Base-by-base conservation (phyloP, 2,888 invertebrate species). In the Altica lythri region DNA sequence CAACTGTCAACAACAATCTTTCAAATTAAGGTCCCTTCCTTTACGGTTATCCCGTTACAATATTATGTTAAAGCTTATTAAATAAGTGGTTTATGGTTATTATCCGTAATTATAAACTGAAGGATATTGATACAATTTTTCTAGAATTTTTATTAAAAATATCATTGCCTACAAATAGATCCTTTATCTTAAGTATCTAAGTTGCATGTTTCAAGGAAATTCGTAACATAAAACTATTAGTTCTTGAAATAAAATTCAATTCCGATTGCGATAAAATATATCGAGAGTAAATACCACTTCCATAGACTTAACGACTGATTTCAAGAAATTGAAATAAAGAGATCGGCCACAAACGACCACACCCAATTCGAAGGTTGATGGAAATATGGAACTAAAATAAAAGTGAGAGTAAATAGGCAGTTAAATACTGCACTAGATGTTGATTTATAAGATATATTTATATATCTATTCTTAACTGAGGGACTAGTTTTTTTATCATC, bases 331-430 rank as follows among this genome's bases (percentile, higher is more conserved):
- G 40, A 49, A 32, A 49, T 49, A 40, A 32, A 40, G 30, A 30
- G 29, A 17, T 5, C 4, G 2, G 13, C 13, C 18, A 34, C 14
- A n/a, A 5, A 17, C 17, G 18, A 17, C 38, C 48, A 32, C 48
- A 49, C 48, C 48, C 40, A 9, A 40, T 40, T 49, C 29, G 48
- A 49, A 49, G 48, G 48, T 49, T 49, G 30, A 38, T 48, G 40
- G 30, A 32, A 40, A 40, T 10, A 25, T 49, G 32, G 12, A 40
- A 30, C 40, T 40, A 40, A 32, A 40, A 40, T 32, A 40, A 40
- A 40, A 30, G 32, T 29, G 32, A 49, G 22, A 47, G 47, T 47
- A 27, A 37, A 35, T n/a, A 14, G 13, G 37, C 18, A 25, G 9
- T 14, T 10, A 13, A n/a, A 32, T 40, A 32, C 32, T 49, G 48